Evolutionary conservation across 2,113 vertebrate genomes (phyloP).

Genomic region (Anseranas semipalmata): DNA sequence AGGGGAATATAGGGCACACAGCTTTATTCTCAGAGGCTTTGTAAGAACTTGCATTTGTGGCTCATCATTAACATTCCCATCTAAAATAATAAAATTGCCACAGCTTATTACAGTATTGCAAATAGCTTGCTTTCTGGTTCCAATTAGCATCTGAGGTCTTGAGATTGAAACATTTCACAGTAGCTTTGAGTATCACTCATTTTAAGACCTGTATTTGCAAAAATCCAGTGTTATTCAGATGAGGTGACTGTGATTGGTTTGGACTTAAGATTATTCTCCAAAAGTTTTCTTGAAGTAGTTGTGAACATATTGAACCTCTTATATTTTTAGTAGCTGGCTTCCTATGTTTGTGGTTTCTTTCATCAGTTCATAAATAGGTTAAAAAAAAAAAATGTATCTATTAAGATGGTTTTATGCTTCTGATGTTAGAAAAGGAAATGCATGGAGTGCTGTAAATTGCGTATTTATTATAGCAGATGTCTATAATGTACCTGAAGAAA

Average conservation of each 20-base stretch:
- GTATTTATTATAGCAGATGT: background rate
- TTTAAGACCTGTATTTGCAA: background rate
- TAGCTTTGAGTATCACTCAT: background rate
- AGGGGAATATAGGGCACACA: conserved; percentile 47
- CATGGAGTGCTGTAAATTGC: background rate
- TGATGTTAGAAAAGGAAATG: background rate
- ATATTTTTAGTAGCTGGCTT: background rate
- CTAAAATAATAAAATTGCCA: conserved; percentile 17
- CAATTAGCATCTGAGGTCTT: background rate
- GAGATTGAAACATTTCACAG: background rate
- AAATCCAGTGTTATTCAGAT: background rate
- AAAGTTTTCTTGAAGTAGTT: background rate
- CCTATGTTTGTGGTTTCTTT: background rate
- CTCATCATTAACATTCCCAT: conserved; percentile 31
- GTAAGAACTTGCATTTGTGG: conserved; percentile 32
- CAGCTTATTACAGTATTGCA: background rate
- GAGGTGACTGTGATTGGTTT: background rate
- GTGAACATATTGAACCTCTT: background rate
- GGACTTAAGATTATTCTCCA: background rate
- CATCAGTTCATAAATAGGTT: background rate
- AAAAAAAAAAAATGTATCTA: background rate
- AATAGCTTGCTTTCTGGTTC: conserved; percentile 38
- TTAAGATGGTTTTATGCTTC: background rate
- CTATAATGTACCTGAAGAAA: background rate
- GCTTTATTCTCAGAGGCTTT: conserved; percentile 49